Evolutionary conservation across 2,113 vertebrate species (phyloP), one percentile per base, ranked within the genome.

Genomic region (Litocranius walleri): DNA sequence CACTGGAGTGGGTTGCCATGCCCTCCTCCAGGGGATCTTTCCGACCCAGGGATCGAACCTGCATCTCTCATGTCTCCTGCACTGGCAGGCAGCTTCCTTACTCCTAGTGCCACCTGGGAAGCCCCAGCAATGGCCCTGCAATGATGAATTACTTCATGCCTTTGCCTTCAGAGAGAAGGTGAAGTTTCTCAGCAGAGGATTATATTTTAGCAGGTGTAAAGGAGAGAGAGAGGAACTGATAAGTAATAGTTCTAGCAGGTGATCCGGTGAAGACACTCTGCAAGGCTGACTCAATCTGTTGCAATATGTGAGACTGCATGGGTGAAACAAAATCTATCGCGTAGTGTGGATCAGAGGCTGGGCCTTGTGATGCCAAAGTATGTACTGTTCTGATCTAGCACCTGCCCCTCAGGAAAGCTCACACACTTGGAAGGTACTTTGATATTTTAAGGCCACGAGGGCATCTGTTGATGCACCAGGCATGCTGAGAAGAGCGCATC

Each of bases 401-500:
- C 45, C 71, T 33, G 50, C 27, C 14, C n/a, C 36, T 57, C 62
- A 45, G 30, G 52, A 54, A 23, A 91, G 91, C 30, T 54, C 17
- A 23, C 89, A 56, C 87, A 48, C 36, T 27, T 71, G 25, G 40
- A 88, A 92, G 43, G 5, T 67, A 61, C 52, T 84, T 29, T 64
- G 45, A 43, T 74, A 50, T 23, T 67, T 62, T 54, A 88, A 91
- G 80, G 71, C 80, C 61, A 83, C 77, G 54, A 74, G 48, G 52
- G 62, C 92, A 85, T 87, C 84, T 96, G 87, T 4, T 64, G n/a
- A 77, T 78, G 85, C 17, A 81, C 52, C 45, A 97, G 90, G 57
- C 96, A 87, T 43, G 78, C 92, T 90, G 87, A 93, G 94, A 74
- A 86, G 59, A 96, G 90, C 62, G 87, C 56, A 48, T 62, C 56